Conservation (phyloP, 2,797 vertebrate genomes). For the Pagetopsis macropterus region DNA sequence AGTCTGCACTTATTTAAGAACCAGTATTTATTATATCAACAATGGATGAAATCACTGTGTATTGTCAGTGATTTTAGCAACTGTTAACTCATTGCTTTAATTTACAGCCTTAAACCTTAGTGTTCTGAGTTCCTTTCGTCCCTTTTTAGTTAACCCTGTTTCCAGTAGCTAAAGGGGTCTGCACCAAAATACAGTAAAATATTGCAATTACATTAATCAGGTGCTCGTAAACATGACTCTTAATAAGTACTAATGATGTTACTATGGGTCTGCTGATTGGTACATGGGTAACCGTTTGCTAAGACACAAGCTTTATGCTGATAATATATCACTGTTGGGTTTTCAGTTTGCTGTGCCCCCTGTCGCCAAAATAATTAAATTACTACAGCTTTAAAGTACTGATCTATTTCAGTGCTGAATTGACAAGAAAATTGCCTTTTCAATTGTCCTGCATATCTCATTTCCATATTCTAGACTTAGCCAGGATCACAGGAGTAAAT, state of each 20-base stretch:
- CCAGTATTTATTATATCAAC: constrained; percentile 4
- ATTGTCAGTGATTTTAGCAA: not conserved
- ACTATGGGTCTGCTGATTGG: not conserved
- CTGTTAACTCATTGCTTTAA: not conserved
- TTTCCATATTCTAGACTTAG: constrained; percentile 33
- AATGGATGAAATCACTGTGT: not conserved
- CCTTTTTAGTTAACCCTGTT: not conserved
- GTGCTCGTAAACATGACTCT: not conserved
- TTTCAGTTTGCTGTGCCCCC: not conserved
- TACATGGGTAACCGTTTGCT: not conserved
- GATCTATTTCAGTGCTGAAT: not conserved
- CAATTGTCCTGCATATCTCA: constrained; percentile 1
- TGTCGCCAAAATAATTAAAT: not conserved
- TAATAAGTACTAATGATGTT: not conserved
- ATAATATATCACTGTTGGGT: not conserved
- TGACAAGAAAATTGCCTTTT: not conserved
- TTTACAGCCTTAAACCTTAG: not conserved
- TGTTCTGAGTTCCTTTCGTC: too few relatives aligned
- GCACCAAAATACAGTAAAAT: not conserved
- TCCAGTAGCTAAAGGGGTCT: too few relatives aligned
- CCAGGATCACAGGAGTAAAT: constrained; percentile 9
- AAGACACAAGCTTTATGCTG: not conserved
- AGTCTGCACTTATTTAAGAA: not conserved
- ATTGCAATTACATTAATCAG: not conserved
- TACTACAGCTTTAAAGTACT: not conserved